Evolutionary conservation across 2,113 vertebrate species (phyloP), one percentile per base, ranked within the genome.

Genomic region (Alethe diademata): DNA sequence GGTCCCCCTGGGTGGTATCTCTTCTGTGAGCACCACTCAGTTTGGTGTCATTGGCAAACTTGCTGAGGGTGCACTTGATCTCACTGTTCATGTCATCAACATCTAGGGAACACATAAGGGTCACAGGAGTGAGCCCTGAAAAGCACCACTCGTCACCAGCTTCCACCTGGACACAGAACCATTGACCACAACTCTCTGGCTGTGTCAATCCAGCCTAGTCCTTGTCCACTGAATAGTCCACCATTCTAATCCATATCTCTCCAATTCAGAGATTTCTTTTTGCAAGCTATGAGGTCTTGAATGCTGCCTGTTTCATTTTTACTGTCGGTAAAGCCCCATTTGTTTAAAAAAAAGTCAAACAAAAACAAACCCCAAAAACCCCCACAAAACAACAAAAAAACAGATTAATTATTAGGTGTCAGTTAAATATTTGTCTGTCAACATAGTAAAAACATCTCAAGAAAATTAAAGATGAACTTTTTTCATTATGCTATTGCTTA

Each of bases 391-490:
- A 48, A 48, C 14, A 17, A 13, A 42, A 8, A 35, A n/a, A 13
- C 19, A 38, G 12, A 64, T 24, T 51, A 93, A 58, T 90, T 78
- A 82, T 60, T 74, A 12, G 26, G 56, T 66, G 76, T 57, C 31
- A 92, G 19, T 74, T 88, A 76, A 23, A 9, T 11, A 18, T 86
- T 88, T 88, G 18, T 86, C 42, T 80, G 74, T 86, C 47, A 85
- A 18, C 11, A 45, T 20, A 58, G 35, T 78, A 81, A 95, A 95
- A 95, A 7, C 5, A 90, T 50, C 45, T 88, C 42, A 82, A 74
- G 83, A 89, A 91, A 88, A 92, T 78, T 86, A 70, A 86, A 86
- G 24, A 53, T 57, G 5, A 64, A 58, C 67, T 65, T 95, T 94
- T 93, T 91, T 42, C 48, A 26, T 91, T 35, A 28, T 53, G 23